Percentiles rank a stretch among this genome's conserved stretches.
phyloP scores from a whole-genome alignment of 2,797 vertebrate genomes.

The Cyclura pinguis region DNA sequence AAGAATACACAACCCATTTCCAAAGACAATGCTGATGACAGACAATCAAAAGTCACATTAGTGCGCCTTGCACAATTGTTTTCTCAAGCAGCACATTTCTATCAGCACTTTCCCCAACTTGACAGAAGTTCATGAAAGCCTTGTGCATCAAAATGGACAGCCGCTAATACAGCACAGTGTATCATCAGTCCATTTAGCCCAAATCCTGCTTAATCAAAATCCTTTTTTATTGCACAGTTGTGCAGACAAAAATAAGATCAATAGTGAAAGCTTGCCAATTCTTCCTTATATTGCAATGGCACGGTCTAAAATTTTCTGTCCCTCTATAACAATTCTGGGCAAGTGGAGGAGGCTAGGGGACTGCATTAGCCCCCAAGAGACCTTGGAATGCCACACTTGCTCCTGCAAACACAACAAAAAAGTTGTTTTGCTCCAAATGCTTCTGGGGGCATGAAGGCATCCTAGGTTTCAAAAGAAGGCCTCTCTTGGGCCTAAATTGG shows the following conservation, averaged over 20 bases:
- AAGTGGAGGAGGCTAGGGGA: no score
- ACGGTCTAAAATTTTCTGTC: background rate
- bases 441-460: no score
- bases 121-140: background rate
- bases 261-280: no score
- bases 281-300: background rate
- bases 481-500: no score
- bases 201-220: background rate
- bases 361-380: no score
- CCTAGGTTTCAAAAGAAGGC: no score
- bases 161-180: background rate
- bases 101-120: background rate
- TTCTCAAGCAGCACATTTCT: background rate
- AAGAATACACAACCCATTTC: background rate
- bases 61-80: background rate
- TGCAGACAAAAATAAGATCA: background rate
- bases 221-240: background rate
- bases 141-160: background rate
- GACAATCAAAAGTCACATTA: background rate
- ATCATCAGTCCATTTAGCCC: background rate
- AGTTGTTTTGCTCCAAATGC: no score
- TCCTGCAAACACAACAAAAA: no score
- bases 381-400: no score
- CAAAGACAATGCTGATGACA: background rate
- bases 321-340: background rate